Evolutionary conservation across 2,797 vertebrate genomes (phyloP), one percentile per base, ranked within the genome.

Genomic region (Sebastes itinus): DNA sequence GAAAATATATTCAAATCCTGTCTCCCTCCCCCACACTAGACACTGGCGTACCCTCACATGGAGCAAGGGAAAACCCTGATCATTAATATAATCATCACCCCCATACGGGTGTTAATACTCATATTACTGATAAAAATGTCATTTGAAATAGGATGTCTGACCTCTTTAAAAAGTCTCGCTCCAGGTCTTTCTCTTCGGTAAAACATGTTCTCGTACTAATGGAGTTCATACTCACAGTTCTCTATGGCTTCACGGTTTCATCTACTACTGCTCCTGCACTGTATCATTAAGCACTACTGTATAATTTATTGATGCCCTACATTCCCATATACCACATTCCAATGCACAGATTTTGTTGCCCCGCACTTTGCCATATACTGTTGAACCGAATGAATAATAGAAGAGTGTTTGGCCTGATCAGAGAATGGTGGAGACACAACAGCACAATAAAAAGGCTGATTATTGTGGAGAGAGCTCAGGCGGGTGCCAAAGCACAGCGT

Each of bases 221-320:
- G 62, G 65, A 86, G 69, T 78, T 78, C 74, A 81, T 76, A 61
- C 33, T 88, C 80, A 61, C 67, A 77, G 66, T 69, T 78, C 52
- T 69, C 54, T 28, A 13, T 75, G 55, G 54, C 18, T 49, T 49
- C 46, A 2, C 54, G 55, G 27, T 77, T 84, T 81, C 58, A 78
- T 69, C 76, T 67, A 56, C 55, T 42, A 27, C 74, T 30, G 25
- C 55, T 81, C 32, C 67, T 54, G 33, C 59, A 23, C 83, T 72
- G 22, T 81, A 81, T 84, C 82, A 79, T 81, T 88, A 82, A 90
- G 90, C 72, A 77, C 75, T 55, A 69, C 72, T 79, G 56, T 75
- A 88, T 92, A 67, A 91, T 88, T 92, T 92, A 92, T 94, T 80
- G 72, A 91, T 89, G 81, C 52, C 70, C 77, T 76, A 80, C 72